These are phyloP conservation scores for Chrysogorgia sp. DNA, from an alignment of 92 coral and sea anemone species.

Conservation along the genomic window DNA sequence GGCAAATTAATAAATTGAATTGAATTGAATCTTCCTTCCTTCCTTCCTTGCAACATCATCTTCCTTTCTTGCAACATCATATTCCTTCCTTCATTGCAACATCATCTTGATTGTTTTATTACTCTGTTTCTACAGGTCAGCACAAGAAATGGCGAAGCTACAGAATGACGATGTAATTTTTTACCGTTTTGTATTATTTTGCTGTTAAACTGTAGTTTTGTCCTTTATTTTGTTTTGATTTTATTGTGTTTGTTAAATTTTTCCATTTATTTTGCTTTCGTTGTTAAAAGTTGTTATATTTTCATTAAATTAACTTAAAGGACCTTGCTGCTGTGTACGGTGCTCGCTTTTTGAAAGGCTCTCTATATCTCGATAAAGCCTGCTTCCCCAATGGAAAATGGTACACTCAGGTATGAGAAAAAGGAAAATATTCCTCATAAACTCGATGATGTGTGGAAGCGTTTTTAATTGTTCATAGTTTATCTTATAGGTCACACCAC, in stretches of 20 bases:
- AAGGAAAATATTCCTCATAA: too few species aligned
- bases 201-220: not conserved
- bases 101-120: not conserved
- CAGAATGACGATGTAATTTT: slow-evolving; percentile 73
- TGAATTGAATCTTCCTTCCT: not conserved
- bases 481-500: slow-evolving; percentile 61
- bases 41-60: not conserved
- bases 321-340: slow-evolving; percentile 67
- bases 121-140: slow-evolving; percentile 63
- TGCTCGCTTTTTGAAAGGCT: slow-evolving; percentile 65
- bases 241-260: not conserved
- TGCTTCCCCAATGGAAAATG: slow-evolving; percentile 73
- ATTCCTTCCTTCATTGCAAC: not conserved
- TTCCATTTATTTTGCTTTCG: not conserved
- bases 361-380: slow-evolving; percentile 66
- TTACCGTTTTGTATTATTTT: not conserved
- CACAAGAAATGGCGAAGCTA: slow-evolving; percentile 80
- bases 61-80: too few species aligned
- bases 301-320: slow-evolving; percentile 31
- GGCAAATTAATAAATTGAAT: too few species aligned
- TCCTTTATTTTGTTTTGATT: not conserved
- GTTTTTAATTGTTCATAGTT: too few species aligned
- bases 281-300: too few species aligned
- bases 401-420: slow-evolving; percentile 76
- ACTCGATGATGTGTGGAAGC: too few species aligned